A percentile compares a stretch with the other conserved stretches of the same genome.
Conservation (phyloP, 1,140 invertebrate species). For the Drosophila elegans region DNA sequence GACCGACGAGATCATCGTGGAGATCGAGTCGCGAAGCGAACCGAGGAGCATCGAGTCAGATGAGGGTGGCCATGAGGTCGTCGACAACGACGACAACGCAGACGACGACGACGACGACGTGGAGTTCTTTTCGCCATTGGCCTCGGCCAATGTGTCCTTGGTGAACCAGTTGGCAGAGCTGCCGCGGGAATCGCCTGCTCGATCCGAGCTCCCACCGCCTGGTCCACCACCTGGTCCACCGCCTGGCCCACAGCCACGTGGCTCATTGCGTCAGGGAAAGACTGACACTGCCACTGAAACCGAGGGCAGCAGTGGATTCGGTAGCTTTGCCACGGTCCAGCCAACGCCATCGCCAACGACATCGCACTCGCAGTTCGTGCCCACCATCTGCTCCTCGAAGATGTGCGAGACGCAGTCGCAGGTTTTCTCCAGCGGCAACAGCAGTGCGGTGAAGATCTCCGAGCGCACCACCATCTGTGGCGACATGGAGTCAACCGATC, state of each 20-base stretch:
- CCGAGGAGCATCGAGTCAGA: not conserved
- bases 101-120: constrained; percentile 18
- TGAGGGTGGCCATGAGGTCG: not conserved
- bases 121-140: constrained; percentile 50
- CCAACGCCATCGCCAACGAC: constrained; percentile 10
- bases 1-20: constrained; percentile 65
- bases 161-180: not conserved
- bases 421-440: not conserved
- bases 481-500: constrained; percentile 45
- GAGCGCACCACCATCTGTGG: constrained; percentile 74
- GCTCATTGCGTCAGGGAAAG: constrained; percentile 29
- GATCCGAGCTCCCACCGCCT: constrained; percentile 10
- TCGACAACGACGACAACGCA: constrained; percentile 1
- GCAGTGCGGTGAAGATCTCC: constrained; percentile 44
- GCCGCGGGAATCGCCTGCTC: not conserved
- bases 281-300: not conserved
- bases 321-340: constrained; percentile 49
- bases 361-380: constrained; percentile 57
- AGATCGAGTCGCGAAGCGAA: constrained; percentile 34
- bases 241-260: constrained; percentile 61
- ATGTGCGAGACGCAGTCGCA: constrained; percentile 45
- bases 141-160: constrained; percentile 22
- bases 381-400: constrained; percentile 72
- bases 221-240: constrained; percentile 60
- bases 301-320: constrained; percentile 62